phyloP scores from a whole-genome alignment of 2,888 invertebrate species.

The Trilocha varians region DNA sequence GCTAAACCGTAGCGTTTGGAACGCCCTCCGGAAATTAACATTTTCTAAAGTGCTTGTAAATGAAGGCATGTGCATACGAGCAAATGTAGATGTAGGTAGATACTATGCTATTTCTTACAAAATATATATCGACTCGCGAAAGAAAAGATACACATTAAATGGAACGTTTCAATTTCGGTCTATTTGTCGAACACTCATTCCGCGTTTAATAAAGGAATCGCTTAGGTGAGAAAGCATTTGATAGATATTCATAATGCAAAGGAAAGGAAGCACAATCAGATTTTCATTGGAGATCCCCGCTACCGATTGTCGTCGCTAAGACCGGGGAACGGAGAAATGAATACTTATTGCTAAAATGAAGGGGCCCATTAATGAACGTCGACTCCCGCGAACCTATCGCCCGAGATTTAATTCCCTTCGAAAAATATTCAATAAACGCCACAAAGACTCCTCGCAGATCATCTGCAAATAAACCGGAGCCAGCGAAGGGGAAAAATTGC shows the following conservation, averaged over 20 bases:
- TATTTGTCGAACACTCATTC: slow-evolving; percentile 46
- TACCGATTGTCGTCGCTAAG: slow-evolving; percentile 16
- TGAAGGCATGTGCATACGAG: slow-evolving; percentile 36
- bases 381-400: slow-evolving; percentile 45
- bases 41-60: slow-evolving; percentile 53
- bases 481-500: slow-evolving; percentile 42
- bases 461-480: slow-evolving; percentile 38
- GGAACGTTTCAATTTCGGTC: slow-evolving; percentile 32
- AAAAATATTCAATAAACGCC: slow-evolving; percentile 65
- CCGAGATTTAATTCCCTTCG: slow-evolving; percentile 58
- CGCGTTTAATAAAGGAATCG: slow-evolving; percentile 44
- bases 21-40: slow-evolving; percentile 43
- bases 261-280: slow-evolving; percentile 61
- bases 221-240: slow-evolving; percentile 41
- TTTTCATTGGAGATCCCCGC: slow-evolving; percentile 51
- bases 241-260: slow-evolving; percentile 64
- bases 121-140: slow-evolving; percentile 26
- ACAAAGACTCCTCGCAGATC: slow-evolving; percentile 35
- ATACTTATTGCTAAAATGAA: slow-evolving; percentile 71
- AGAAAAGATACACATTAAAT: slow-evolving; percentile 36
- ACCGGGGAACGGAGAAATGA: slow-evolving; percentile 46
- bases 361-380: slow-evolving; percentile 56
- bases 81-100: slow-evolving; percentile 40
- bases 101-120: slow-evolving; percentile 34
- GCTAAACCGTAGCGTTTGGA: neutral